Evolutionary conservation across 2,888 invertebrate genomes (phyloP).

Genomic region (Ischnura elegans): DNA sequence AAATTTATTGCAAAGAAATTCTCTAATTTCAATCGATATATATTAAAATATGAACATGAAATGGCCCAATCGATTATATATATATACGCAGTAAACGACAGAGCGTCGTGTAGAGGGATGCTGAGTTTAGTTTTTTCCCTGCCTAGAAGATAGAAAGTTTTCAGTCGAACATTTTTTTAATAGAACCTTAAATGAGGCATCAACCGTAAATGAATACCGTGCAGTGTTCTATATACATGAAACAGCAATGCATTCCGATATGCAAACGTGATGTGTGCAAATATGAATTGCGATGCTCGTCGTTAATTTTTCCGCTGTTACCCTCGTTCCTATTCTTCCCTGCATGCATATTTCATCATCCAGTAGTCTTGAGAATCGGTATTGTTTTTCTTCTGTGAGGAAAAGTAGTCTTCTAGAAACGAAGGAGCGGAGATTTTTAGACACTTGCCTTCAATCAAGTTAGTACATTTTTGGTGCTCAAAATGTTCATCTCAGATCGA

Average conservation of each 20-base stretch:
- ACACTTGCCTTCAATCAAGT: too few relatives aligned
- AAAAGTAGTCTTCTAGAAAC: too few relatives aligned
- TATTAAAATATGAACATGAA: too few relatives aligned
- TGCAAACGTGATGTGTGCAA: background rate
- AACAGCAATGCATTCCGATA: background rate
- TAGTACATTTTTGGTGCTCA: too few relatives aligned
- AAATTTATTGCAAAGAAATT: too few relatives aligned
- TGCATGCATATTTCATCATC: background rate
- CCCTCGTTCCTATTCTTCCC: background rate
- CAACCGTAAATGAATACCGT: background rate
- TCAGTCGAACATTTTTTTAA: background rate
- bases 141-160: background rate
- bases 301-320: background rate
- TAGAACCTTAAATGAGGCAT: background rate
- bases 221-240: background rate
- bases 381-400: too few relatives aligned
- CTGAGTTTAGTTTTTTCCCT: background rate
- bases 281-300: background rate
- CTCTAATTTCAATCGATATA: too few relatives aligned
- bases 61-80: too few relatives aligned
- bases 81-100: background rate
- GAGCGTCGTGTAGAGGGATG: background rate
- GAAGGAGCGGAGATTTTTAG: too few relatives aligned
- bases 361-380: too few relatives aligned
- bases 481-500: too few relatives aligned